Conservation (phyloP, 53 echinoderm and acorn worm genomes). For the Antedon mediterranea region DNA sequence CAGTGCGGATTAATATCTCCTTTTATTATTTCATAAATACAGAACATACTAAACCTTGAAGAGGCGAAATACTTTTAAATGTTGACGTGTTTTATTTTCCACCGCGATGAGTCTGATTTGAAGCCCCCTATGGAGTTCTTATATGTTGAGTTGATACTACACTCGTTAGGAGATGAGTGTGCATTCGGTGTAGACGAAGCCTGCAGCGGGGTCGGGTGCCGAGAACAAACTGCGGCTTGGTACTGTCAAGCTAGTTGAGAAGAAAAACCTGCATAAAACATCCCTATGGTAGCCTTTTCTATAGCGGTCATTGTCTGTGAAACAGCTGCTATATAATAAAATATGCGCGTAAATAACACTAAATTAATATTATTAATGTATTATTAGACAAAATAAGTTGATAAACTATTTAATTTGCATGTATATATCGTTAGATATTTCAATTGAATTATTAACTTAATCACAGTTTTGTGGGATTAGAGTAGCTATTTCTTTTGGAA, state of each 20-base stretch:
- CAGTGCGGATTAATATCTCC: background rate
- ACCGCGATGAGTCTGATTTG: background rate
- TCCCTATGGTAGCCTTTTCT: background rate
- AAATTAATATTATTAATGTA: background rate
- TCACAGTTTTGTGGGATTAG: background rate
- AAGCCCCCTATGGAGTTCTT: background rate
- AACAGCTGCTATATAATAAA: background rate
- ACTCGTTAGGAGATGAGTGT: background rate
- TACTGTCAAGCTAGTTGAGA: background rate
- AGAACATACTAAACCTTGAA: background rate
- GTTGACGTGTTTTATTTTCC: background rate
- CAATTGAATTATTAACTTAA: background rate
- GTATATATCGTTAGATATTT: no score
- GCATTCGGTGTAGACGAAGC: background rate
- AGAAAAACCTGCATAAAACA: background rate
- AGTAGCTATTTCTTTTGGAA: background rate
- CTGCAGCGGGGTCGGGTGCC: background rate
- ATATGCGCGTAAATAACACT: background rate
- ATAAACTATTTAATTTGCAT: no score
- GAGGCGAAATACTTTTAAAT: background rate
- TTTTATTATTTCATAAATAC: background rate
- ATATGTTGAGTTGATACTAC: background rate
- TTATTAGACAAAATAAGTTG: no score
- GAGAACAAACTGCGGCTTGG: background rate
- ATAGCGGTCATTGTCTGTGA: background rate